Conservation (phyloP, 2,888 invertebrate genomes). For the Cinara cedri region DNA sequence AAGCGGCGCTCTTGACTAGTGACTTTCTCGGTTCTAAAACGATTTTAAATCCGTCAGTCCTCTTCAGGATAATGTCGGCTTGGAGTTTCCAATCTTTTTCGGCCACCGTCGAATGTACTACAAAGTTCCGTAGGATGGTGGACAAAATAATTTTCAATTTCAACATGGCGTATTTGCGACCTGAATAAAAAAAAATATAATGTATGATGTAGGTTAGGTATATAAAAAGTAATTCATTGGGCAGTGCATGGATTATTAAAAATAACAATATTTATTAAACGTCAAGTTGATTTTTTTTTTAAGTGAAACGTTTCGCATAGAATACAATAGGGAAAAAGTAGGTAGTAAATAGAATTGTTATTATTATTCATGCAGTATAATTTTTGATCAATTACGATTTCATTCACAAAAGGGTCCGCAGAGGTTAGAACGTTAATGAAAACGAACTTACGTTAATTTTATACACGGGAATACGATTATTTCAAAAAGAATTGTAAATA, state of each 20-base stretch:
- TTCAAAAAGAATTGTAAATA: slow-evolving; percentile 31
- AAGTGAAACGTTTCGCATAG: slow-evolving; percentile 32
- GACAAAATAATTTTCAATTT: slow-evolving; percentile 79
- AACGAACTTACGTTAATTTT: slow-evolving; percentile 16
- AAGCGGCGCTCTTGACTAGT: slow-evolving; percentile 33
- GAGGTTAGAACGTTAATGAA: slow-evolving; percentile 10
- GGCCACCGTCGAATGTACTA: slow-evolving; percentile 71
- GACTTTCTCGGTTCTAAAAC: slow-evolving; percentile 72
- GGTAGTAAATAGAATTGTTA: no score
- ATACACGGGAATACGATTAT: background rate
- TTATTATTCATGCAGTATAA: background rate
- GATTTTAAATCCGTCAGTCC: slow-evolving; percentile 78
- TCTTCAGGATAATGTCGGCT: slow-evolving; percentile 79
- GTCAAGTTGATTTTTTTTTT: background rate
- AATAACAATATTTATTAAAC: slow-evolving; percentile 11
- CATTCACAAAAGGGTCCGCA: slow-evolving; percentile 4
- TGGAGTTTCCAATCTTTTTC: slow-evolving; percentile 76
- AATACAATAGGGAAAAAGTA: slow-evolving; percentile 36
- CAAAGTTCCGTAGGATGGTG: slow-evolving; percentile 76
- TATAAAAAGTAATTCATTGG: no score
- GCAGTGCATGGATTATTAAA: background rate
- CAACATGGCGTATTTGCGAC: slow-evolving; percentile 80
- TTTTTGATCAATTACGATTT: background rate
- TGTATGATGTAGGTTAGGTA: no score
- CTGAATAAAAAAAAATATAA: slow-evolving; percentile 64